Conservation (phyloP, 2,797 vertebrate species). For the Nyctibius grandis region DNA sequence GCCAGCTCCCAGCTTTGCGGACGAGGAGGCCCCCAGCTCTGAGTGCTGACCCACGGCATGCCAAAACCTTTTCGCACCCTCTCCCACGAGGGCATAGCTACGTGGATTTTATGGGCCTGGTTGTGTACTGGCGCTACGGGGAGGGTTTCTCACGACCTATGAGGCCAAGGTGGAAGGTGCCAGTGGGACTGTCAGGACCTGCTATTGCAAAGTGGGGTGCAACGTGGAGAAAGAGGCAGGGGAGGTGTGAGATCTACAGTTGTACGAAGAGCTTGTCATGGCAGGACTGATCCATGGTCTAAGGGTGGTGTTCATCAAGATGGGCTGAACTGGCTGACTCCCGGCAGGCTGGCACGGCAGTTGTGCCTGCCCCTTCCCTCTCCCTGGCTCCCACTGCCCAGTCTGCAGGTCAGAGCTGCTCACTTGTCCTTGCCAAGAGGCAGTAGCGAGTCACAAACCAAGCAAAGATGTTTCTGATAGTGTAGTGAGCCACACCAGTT, state of each 20-base stretch:
- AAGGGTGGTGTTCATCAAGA: not conserved
- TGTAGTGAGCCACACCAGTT: not conserved
- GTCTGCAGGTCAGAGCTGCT: not conserved
- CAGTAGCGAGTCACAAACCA: not conserved
- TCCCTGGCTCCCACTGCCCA: not conserved
- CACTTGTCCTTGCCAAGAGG: not conserved
- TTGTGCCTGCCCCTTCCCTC: not conserved
- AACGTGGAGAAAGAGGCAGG: not conserved
- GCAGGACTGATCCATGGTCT: not conserved
- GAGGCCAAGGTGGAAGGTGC: not conserved
- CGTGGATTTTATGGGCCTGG: not conserved
- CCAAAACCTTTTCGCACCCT: not conserved
- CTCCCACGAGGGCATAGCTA: not conserved
- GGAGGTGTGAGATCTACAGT: not conserved
- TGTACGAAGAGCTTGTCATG: not conserved
- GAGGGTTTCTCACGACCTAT: not conserved
- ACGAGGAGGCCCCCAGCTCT: not conserved
- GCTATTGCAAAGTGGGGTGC: not conserved
- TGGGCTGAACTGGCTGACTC: not conserved
- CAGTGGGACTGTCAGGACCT: not conserved
- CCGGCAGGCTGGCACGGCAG: fast-evolving
- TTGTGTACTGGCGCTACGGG: not conserved
- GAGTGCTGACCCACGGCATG: not conserved
- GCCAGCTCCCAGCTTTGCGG: not conserved
- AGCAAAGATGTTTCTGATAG: not conserved